Base-by-base conservation (phyloP, 2,797 vertebrate genomes). In the Scleropages formosus region DNA sequence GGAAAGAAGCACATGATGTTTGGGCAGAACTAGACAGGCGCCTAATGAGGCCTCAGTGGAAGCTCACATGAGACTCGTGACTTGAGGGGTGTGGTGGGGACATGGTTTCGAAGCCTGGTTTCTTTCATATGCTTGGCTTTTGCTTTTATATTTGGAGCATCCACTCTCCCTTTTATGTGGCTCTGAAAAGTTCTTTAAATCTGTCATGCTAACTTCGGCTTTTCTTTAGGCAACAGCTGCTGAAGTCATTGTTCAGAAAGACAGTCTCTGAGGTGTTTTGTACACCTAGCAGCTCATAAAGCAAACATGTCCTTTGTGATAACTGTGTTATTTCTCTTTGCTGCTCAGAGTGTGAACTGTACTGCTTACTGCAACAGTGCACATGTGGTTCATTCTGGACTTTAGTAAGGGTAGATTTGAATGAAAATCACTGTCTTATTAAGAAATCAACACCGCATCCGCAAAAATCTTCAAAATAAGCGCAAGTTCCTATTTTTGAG, bases 1-100 rank as follows among this genome's bases (percentile, higher is more conserved):
- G 31, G 59, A 9, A 22, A 51, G 64, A 80, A 67, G 83, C 86
- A 79, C 82, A 78, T 85, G 80, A 84, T 79, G 46, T n/a, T 67
- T 20, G 58, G 70, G 8, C 65, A n/a, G 46, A 68, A 39, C 58
- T 27, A 58, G 12, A 46, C 27, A 47, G 53, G 64, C 49, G 18
- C 24, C 51, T 58, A 18, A 39, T 9, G 44, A 24, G 39, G 13
- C 16, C n/a, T 7, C 44, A 67, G 11, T 15, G 31, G 47, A 53
- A 12, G 26, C 2, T n/a, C 0, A 0, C 3, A 9, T 16, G 31
- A 46, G 15, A 4, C 22, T 31, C 18, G 6, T 59, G 51, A 44
- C 12, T 9, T 16, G 56, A 26, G 8, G 27, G 10, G 0, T 26
- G 47, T 18, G 16, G 7, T 6, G 49, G 11, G 16, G 18, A 27